Evolutionary conservation across 37 sponge, comb jelly and placozoan species (phyloP).

Genomic region (Aphrocallistes beatrix): DNA sequence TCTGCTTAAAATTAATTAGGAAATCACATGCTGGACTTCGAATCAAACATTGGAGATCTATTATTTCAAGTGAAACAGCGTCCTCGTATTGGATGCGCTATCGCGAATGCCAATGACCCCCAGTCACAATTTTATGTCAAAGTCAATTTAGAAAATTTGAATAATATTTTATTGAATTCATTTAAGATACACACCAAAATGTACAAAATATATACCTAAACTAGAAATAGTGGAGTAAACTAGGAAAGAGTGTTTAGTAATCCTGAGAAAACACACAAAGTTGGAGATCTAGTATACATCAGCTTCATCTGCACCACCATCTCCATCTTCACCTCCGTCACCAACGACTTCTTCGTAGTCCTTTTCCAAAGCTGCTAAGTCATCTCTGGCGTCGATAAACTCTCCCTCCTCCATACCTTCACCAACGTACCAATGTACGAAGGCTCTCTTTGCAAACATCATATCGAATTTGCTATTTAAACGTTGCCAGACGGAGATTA

Average conservation of each 20-base stretch:
- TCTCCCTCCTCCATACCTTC: conserved; percentile 27
- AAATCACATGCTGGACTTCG: too few species aligned
- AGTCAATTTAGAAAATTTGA: not conserved
- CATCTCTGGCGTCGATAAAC: conserved; percentile 30
- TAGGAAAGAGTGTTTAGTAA: not conserved
- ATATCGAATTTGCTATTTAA: conserved; percentile 7
- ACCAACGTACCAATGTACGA: conserved; percentile 22
- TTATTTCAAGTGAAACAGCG: too few species aligned
- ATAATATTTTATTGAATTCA: not conserved
- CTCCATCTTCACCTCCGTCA: not conserved
- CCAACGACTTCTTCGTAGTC: not conserved
- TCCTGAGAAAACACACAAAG: not conserved
- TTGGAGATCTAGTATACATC: not conserved
- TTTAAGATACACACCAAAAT: conserved; percentile 12
- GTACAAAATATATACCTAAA: conserved; percentile 7
- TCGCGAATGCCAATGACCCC: too few species aligned
- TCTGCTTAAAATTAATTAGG: too few species aligned
- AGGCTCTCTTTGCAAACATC: conserved; percentile 15
- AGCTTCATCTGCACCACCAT: not conserved
- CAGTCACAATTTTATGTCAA: too few species aligned
- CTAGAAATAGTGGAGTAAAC: not conserved
- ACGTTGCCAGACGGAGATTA: not conserved
- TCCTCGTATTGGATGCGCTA: too few species aligned
- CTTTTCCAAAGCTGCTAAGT: conserved; percentile 38
- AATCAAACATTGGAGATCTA: too few species aligned